Evolutionary conservation across 2,797 vertebrate genomes (phyloP).

Genomic region (Hapalemur alaotrensis): DNA sequence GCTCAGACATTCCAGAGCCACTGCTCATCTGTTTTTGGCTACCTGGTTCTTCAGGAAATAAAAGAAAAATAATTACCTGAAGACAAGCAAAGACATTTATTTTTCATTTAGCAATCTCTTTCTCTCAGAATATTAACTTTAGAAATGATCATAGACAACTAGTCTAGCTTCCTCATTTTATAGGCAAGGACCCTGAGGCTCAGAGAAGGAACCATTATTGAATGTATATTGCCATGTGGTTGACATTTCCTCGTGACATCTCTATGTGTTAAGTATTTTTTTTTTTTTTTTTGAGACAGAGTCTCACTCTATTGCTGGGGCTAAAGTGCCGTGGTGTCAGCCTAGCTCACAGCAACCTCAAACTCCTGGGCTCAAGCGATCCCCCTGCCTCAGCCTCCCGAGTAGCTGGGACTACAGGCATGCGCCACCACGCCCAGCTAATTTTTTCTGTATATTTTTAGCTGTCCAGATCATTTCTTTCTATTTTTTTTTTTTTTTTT

Average conservation of each 20-base stretch:
- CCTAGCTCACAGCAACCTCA: not conserved
- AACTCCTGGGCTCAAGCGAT: too few species aligned
- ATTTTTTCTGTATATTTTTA: too few species aligned
- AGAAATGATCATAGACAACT: not conserved
- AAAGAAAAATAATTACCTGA: slow-evolving; percentile 62
- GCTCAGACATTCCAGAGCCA: slow-evolving; percentile 71
- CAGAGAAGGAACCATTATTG: slow-evolving; percentile 8
- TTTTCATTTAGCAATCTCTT: slow-evolving; percentile 47
- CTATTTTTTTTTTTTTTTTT: too few species aligned
- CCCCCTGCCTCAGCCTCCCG: too few species aligned
- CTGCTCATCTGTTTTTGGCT: slow-evolving; percentile 64
- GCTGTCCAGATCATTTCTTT: too few species aligned
- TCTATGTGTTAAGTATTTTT: not conserved
- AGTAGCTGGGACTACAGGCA: too few species aligned
- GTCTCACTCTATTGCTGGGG: not conserved
- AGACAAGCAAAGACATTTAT: slow-evolving; percentile 51
- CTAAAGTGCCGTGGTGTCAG: not conserved
- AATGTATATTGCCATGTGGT: not conserved
- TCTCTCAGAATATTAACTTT: slow-evolving; percentile 36
- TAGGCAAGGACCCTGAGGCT: not conserved
- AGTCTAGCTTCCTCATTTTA: slow-evolving; percentile 9
- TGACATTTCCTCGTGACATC: not conserved
- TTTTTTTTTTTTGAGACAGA: not conserved
- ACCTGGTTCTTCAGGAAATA: slow-evolving; percentile 67
- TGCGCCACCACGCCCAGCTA: too few species aligned